phyloP scores from a whole-genome alignment of 2,888 invertebrate genomes.

The Leptinotarsa haldemani region DNA sequence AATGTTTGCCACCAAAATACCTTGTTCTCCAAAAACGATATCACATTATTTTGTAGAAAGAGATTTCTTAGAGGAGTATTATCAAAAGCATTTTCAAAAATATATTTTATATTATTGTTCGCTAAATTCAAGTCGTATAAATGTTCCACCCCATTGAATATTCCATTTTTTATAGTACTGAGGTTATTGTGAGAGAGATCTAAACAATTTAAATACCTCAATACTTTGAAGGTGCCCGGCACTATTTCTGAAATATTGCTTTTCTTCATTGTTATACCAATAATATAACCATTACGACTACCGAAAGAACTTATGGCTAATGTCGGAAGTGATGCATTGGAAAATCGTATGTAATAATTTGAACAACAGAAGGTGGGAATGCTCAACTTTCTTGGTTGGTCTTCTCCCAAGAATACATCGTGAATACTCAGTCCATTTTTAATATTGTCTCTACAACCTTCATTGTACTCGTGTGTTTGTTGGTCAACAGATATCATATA shows the following conservation, averaged over 20 bases:
- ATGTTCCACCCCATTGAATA: neutral
- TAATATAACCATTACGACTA: neutral
- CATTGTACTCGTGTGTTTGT: neutral
- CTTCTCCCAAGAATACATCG: neutral
- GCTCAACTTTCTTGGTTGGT: neutral
- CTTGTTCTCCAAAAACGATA: neutral
- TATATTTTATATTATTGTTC: slow-evolving; percentile 5
- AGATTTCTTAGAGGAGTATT: neutral
- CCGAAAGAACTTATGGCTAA: neutral
- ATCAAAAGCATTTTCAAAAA: slow-evolving; percentile 1
- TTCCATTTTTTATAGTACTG: neutral
- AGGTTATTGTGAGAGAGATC: neutral
- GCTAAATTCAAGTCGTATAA: neutral
- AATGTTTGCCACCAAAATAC: neutral
- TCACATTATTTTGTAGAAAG: neutral
- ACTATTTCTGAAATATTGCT: neutral
- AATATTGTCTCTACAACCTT: neutral
- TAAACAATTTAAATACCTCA: neutral
- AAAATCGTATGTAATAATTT: neutral
- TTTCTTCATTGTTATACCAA: neutral
- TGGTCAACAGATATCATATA: neutral
- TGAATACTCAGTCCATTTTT: neutral
- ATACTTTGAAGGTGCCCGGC: neutral
- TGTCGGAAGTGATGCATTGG: neutral
- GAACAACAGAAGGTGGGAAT: neutral